Percentiles rank a stretch among this genome's conserved stretches.
Evolutionary conservation across 2,797 vertebrate species (phyloP).

Genomic region (Acomys russatus): DNA sequence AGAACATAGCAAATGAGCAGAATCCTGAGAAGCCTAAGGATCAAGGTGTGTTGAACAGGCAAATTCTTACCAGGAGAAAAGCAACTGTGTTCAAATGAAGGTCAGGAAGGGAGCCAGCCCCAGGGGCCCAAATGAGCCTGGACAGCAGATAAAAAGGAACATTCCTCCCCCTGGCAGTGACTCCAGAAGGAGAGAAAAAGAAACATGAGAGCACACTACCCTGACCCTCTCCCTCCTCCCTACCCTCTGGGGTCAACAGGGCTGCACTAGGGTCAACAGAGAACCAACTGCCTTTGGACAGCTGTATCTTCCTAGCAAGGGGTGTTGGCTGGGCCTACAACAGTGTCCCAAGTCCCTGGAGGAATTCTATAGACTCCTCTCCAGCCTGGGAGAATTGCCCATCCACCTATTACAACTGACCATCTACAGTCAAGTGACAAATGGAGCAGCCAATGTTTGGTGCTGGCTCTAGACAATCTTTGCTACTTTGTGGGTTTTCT

Average conservation of each 20-base stretch:
- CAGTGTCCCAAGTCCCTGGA: neutral
- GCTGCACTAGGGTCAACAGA: neutral
- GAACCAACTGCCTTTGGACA: conserved; percentile 5
- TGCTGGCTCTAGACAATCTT: too few relatives aligned
- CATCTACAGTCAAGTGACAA: conserved; percentile 65
- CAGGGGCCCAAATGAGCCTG: neutral
- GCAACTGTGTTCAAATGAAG: neutral
- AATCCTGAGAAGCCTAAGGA: neutral
- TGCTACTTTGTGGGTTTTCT: too few relatives aligned
- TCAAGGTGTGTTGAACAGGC: neutral
- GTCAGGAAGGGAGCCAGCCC: neutral
- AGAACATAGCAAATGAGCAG: neutral
- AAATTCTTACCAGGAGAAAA: neutral
- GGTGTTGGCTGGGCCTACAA: conserved; percentile 12
- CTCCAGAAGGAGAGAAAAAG: neutral
- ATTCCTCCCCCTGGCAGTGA: neutral
- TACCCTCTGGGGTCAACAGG: conserved; percentile 15
- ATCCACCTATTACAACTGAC: conserved; percentile 73
- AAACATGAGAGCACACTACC: neutral
- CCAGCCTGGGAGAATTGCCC: conserved; percentile 79
- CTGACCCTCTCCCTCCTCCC: neutral
- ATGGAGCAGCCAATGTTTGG: conserved; percentile 77
- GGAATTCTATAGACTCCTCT: conserved; percentile 74
- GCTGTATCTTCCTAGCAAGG: neutral
- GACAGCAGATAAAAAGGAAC: neutral